Conservation (phyloP, 2,113 vertebrate species). For the Mesitornis unicolor region DNA sequence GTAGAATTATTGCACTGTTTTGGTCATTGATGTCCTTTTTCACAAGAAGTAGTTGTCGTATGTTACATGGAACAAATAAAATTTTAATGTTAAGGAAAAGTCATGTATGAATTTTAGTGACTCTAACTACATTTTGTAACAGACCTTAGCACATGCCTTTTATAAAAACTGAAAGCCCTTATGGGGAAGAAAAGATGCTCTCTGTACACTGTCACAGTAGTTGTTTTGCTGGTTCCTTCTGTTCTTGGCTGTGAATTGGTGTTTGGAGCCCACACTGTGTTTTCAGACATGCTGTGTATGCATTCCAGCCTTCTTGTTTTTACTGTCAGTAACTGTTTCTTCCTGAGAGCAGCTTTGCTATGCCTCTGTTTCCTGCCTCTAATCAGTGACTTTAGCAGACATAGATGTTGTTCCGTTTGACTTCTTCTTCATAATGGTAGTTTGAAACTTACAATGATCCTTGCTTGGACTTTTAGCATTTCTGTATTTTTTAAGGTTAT, state of each 20-base stretch:
- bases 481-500: background rate
- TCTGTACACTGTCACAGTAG: rapidly evolving
- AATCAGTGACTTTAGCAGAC: background rate
- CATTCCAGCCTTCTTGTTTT: background rate
- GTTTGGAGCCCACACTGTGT: background rate
- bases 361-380: background rate
- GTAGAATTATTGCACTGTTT: background rate
- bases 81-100: background rate
- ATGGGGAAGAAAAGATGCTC: too few species aligned
- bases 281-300: background rate
- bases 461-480: background rate
- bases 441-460: background rate
- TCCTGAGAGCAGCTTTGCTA: background rate
- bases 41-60: background rate
- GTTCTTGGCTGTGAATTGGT: background rate
- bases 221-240: background rate
- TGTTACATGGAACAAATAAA: background rate
- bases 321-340: background rate
- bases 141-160: background rate
- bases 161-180: background rate
- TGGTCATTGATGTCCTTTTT: background rate
- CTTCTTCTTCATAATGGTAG: background rate
- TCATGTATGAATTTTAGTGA: background rate
- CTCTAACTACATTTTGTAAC: background rate
- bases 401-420: background rate